These are phyloP conservation scores for Lasioglossum calceatum DNA, from an alignment of 2,888 invertebrate genomes.

Conservation along the genomic window DNA sequence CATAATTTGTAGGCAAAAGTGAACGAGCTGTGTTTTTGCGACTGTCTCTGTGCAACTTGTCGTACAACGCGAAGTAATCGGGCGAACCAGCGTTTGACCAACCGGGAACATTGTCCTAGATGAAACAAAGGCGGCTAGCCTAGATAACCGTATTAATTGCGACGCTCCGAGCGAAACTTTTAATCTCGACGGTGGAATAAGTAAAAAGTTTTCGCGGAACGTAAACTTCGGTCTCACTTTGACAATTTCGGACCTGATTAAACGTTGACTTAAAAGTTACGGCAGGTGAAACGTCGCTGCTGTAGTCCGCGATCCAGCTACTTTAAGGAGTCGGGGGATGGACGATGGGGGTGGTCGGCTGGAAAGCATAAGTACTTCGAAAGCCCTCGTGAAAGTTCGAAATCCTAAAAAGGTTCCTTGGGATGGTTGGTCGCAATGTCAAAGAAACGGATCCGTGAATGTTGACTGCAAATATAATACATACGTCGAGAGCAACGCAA, in stretches of 20 bases:
- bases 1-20: not conserved
- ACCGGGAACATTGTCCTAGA: not conserved
- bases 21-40: not conserved
- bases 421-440: not conserved
- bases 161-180: slow-evolving; percentile 26
- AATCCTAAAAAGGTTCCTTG: slow-evolving; percentile 21
- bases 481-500: not conserved
- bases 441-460: not conserved
- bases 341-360: not conserved
- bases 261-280: slow-evolving; percentile 49
- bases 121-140: not conserved
- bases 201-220: not conserved
- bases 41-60: not conserved
- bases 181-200: slow-evolving; percentile 21
- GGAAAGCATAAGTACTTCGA: slow-evolving; percentile 30
- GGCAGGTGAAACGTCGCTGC: slow-evolving; percentile 10
- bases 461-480: not conserved
- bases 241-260: slow-evolving; percentile 49
- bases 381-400: slow-evolving; percentile 24
- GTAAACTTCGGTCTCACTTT: slow-evolving; percentile 34
- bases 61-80: not conserved
- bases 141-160: slow-evolving; percentile 5
- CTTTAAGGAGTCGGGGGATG: not conserved
- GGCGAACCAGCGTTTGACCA: not conserved
- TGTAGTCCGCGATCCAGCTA: slow-evolving; percentile 22